These are phyloP conservation scores for Arizona elegans DNA, from an alignment of 2,113 vertebrate species.

Conservation along the genomic window DNA sequence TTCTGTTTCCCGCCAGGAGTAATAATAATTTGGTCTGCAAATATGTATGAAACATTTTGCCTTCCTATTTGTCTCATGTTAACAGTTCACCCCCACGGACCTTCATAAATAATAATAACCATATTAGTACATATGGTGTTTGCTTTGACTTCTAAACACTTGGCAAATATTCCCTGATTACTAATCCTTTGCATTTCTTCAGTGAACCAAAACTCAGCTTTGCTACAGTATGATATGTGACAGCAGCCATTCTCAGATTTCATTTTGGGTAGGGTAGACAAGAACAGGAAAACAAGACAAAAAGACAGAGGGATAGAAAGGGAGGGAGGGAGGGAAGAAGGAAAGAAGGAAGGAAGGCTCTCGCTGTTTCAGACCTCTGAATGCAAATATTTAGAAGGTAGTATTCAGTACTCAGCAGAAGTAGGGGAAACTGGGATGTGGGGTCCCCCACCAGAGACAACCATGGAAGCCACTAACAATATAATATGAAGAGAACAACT, in stretches of 20 bases:
- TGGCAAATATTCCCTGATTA: constrained; percentile 10
- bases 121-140: constrained; percentile 22
- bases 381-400: background rate
- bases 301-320: background rate
- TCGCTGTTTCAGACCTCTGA: background rate
- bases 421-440: background rate
- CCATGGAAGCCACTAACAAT: background rate
- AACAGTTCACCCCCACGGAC: background rate
- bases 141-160: constrained; percentile 6
- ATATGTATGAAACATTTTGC: background rate
- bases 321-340: background rate
- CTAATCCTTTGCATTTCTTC: constrained; percentile 10
- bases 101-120: constrained; percentile 21
- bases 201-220: constrained; percentile 4
- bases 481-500: background rate
- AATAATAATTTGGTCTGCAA: constrained; percentile 9
- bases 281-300: background rate
- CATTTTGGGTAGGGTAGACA: background rate
- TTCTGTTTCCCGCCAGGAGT: background rate
- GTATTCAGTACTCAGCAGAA: background rate
- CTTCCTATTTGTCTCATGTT: constrained; percentile 3
- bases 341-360: background rate
- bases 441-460: background rate
- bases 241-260: background rate
- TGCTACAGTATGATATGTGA: background rate